Evolutionary conservation across 2,888 invertebrate species (phyloP).

Genomic region (Synanthedon myopaeformis): DNA sequence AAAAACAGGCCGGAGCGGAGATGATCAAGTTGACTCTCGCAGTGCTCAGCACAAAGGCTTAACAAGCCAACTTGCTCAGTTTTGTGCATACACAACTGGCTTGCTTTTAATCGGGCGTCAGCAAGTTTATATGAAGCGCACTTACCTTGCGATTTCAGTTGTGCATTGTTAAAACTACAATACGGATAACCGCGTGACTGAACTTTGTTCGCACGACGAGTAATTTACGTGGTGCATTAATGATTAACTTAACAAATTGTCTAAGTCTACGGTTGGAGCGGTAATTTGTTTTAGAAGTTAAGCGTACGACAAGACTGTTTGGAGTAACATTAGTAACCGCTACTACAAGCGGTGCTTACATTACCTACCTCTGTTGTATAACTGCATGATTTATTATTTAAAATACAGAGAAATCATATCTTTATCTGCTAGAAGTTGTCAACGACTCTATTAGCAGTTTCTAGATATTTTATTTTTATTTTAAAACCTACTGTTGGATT

Average conservation of each 20-base stretch:
- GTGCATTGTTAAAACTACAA: conserved; percentile 19
- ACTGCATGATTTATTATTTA: too few species aligned
- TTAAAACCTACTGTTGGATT: too few species aligned
- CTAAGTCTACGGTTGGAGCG: too few species aligned
- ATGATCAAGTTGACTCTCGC: conserved; percentile 12
- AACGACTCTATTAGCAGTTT: too few species aligned
- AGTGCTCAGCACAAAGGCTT: conserved; percentile 35
- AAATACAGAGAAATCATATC: too few species aligned
- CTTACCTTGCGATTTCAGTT: conserved; percentile 31
- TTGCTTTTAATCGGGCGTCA: conserved; percentile 41
- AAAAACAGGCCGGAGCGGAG: not conserved
- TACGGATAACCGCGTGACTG: not conserved
- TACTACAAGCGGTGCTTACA: too few species aligned
- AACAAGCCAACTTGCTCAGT: conserved; percentile 46
- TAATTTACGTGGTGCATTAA: not conserved
- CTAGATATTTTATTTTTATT: too few species aligned
- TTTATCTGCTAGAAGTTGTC: too few species aligned
- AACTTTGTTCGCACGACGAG: not conserved
- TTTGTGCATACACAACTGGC: conserved; percentile 17
- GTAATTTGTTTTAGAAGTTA: too few species aligned
- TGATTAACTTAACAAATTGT: not conserved
- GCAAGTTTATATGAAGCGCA: conserved; percentile 21
- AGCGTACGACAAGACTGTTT: too few species aligned
- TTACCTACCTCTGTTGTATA: too few species aligned
- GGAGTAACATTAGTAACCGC: too few species aligned